Evolutionary conservation across 1,140 invertebrate species (phyloP), one percentile per base, ranked within the genome.

Genomic region (Heliconius eleuchia): DNA sequence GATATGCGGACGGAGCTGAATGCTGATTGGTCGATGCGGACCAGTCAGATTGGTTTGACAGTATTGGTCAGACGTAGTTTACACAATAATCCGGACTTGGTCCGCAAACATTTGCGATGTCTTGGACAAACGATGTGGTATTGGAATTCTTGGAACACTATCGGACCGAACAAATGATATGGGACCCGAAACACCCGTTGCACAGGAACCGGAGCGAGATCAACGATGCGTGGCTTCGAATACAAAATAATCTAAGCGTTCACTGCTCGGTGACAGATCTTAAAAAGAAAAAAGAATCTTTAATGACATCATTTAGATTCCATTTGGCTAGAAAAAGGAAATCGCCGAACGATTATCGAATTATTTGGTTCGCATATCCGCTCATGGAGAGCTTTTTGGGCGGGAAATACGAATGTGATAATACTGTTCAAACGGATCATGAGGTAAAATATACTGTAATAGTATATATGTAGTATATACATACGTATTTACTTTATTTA

Each of bases 201-300:
- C 83, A 83, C 27, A 82, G 76, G 79, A 84, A 84, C 60, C 79
- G 85, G 73, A 76, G 57, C 57, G 85, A 84, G 76, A 76, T 84
- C 57, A 83, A 80, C 72, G 79, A 84, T 70, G 85, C 85, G 52
- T 86, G 89, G 89, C 74, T 83, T 73, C 85, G 90, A 82, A 91
- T 93, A 80, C 88, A 89, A 83, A 76, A 84, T 50, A 86, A 81
- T 79, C 82, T 93, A 60, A 86, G 88, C 71, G 87, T 93, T 76
- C 85, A 89, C 81, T 91, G 83, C 77, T 84, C 88, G 39, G 80
- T 93, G 30, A 80, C 73, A 76, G 90, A 92, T 79, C 79, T 93
- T 39, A 93, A 93, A 81, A 91, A 86, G 83, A 93, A 93, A 84
- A 93, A 92, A 60, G 91, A 93, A 80, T 93, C 90, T 2, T 82